phyloP scores from a whole-genome alignment of 2,113 vertebrate species.

The Psammodynastes pulverulentus region DNA sequence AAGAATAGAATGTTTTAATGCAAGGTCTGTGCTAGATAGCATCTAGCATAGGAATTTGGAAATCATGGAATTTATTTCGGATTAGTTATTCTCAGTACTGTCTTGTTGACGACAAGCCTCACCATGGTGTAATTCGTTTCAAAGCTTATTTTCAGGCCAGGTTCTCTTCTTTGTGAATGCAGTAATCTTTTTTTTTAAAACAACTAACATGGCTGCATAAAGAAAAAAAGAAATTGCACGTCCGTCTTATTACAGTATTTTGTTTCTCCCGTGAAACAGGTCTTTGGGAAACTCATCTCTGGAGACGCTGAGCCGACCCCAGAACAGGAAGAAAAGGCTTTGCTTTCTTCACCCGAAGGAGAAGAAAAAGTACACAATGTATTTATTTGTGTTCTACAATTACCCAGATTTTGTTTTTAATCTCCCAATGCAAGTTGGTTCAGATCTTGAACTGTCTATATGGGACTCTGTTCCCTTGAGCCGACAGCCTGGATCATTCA shows the following conservation, averaged over 20 bases:
- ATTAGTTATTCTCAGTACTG: not conserved
- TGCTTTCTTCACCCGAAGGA: conserved; percentile 95
- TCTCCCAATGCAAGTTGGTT: not conserved
- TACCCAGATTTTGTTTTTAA: conserved; percentile 51
- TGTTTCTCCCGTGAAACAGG: conserved; percentile 67
- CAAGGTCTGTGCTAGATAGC: not conserved
- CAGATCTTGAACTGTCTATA: not conserved
- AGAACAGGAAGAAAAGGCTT: conserved; percentile 95
- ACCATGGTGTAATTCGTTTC: not conserved
- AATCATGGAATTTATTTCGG: not conserved
- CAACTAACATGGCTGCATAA: not conserved
- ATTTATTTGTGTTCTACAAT: conserved; percentile 74
- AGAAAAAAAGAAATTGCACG: not conserved
- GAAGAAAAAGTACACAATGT: conserved; percentile 97
- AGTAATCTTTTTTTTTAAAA: not conserved
- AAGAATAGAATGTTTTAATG: not conserved
- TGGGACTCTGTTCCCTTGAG: not conserved
- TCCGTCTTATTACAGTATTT: not conserved
- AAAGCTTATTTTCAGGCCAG: not conserved
- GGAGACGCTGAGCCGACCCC: conserved; percentile 98
- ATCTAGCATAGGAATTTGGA: not conserved
- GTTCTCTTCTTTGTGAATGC: not conserved
- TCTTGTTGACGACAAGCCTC: not conserved
- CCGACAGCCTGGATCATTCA: not conserved
- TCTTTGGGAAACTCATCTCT: conserved; percentile 97